Percentiles rank a stretch among this genome's conserved stretches.
Conservation (phyloP, 2,888 invertebrate genomes). For the Lordiphosa andalusiaca region DNA sequence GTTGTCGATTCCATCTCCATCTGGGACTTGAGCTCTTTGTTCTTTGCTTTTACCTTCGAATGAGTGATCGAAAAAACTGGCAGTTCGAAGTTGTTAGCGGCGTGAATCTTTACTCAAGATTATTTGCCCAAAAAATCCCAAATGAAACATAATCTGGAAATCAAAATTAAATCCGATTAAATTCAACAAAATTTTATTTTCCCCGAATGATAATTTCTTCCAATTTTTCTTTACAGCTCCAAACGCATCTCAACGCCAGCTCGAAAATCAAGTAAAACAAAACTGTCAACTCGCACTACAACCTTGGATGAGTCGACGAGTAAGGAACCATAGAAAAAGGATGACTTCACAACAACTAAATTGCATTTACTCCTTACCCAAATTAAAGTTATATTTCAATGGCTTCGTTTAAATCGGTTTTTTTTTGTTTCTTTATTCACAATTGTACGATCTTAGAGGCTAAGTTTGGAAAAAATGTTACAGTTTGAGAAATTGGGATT, state of each 20-base stretch:
- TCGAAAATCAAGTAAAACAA: slow-evolving; percentile 31
- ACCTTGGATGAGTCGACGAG: slow-evolving; percentile 2
- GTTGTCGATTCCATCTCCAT: no score
- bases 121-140: no score
- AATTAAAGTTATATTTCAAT: slow-evolving; percentile 2
- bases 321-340: slow-evolving; percentile 11
- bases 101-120: no score
- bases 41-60: no score
- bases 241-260: slow-evolving; percentile 61
- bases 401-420: slow-evolving; percentile 9
- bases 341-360: not conserved
- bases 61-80: no score
- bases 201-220: no score
- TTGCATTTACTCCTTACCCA: slow-evolving; percentile 18
- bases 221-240: slow-evolving; percentile 22
- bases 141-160: no score
- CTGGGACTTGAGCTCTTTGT: no score
- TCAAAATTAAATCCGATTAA: no score
- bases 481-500: slow-evolving; percentile 32
- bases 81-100: no score
- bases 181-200: no score
- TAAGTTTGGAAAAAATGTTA: slow-evolving; percentile 38
- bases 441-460: slow-evolving; percentile 31
- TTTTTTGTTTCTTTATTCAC: slow-evolving; percentile 62
- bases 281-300: not conserved